Percentiles rank a stretch among this genome's conserved stretches.
These are phyloP conservation scores for Cantharis flavilabris DNA, from an alignment of 2,888 invertebrate species.

Conservation along the genomic window DNA sequence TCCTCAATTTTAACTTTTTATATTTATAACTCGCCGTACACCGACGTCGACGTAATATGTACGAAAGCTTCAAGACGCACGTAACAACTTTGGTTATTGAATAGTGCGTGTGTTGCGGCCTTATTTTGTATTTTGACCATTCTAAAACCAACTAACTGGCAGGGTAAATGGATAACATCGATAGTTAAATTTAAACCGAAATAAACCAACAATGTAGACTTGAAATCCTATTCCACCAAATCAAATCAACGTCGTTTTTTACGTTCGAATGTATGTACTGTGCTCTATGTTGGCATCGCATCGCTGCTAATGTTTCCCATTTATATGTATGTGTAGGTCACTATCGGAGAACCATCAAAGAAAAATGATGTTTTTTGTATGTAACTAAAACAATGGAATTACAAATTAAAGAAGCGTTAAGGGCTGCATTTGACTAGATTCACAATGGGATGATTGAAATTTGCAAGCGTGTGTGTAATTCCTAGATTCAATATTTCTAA, in stretches of 20 bases:
- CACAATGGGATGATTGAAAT: not conserved
- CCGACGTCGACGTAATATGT: too few relatives aligned
- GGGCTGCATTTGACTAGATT: not conserved
- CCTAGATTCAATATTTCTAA: slow-evolving; percentile 26
- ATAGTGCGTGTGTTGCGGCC: not conserved
- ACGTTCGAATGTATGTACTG: not conserved
- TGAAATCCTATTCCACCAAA: not conserved
- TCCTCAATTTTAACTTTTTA: not conserved
- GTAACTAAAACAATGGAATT: not conserved
- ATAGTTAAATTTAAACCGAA: not conserved
- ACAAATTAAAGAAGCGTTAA: not conserved
- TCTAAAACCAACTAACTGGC: not conserved
- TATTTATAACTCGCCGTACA: not conserved
- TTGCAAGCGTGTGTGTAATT: not conserved
- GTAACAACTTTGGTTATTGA: not conserved
- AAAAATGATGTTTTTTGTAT: not conserved
- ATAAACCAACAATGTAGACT: not conserved
- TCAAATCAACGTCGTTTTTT: not conserved
- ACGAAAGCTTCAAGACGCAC: not conserved
- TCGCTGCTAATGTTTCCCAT: not conserved
- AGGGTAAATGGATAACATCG: not conserved
- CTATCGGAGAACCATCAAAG: not conserved
- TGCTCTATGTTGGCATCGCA: not conserved
- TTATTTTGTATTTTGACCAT: not conserved
- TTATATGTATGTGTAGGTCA: not conserved